Evolutionary conservation across 2,888 invertebrate species (phyloP), one percentile per base, ranked within the genome.

Genomic region (Drosophila kambysellisi): DNA sequence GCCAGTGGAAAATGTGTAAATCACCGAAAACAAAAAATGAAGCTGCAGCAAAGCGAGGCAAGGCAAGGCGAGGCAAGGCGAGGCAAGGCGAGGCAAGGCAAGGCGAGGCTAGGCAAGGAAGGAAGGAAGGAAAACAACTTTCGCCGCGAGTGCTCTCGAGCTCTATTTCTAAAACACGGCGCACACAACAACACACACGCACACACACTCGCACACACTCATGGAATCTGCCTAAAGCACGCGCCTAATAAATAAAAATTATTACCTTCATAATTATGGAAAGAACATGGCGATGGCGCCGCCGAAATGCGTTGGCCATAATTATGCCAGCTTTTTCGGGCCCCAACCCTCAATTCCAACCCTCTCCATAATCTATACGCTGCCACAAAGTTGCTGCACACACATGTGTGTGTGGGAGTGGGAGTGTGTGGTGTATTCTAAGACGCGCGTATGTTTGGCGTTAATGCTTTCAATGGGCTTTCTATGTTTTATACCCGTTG

Each of bases 171-270:
- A 66, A 67, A 75, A 60, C 58, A 51, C 51, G 39, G 46, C 46
- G 63, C 68, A 15, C 20, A 46, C 60, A 70, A 70, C 72, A 62
- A 72, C 68, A 79, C 71, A 79, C 37, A 12, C 12, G 20, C 52
- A 11, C 69, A 70, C 58, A 53, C 74, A 72, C 70, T 79, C 70
- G 76, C 8, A 39, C 11, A 25, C 25, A 37, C 53, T 17, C 35
- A 37, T 7, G 32, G 15, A 30, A 79, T 73, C 76, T 85, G 89
- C 85, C 81, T 79, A 67, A 81, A 85, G 84, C 88, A 86, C 81
- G 86, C 83, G 91, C 81, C 88, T 91, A 91, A 90, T 91, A 91
- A 91, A 91, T 91, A 91, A 88, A 91, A 91, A 90, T 91, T 90
- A 91, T 91, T 91, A 91, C 91, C 90, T 91, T 88, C 90, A 86